Evolutionary conservation across 1,140 invertebrate genomes (phyloP), one percentile per base, ranked within the genome.

Genomic region (Sarcophaga bullata): DNA sequence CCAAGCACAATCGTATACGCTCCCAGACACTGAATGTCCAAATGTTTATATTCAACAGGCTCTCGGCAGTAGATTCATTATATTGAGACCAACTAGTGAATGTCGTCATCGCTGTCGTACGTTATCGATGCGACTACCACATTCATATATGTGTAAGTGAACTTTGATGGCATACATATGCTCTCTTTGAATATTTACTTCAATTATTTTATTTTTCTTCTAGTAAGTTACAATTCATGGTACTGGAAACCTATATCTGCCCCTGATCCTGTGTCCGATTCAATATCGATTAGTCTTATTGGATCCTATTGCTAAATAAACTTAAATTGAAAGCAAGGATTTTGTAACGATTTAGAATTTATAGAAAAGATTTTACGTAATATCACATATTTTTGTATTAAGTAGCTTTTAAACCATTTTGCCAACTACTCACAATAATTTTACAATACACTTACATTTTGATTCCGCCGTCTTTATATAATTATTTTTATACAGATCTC

Each of bases 221-320:
- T 87, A 95, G 94, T 95, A 84, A 95, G 93, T 91, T 95, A 95
- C 86, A 95, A 95, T 88, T 95, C 94, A 94, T 94, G 94, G 92
- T 95, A 95, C 86, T 95, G 94, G 94, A 91, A 93, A 86, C 94
- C 94, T 68, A 89, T 93, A 52, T 94, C 94, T 87, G 89, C 93
- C 82, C 93, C 94, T 72, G 91, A 91, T 83, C 87, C 87, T 73
- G 83, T 93, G 83, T 88, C 91, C 80, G 92, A 92, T 75, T 90
- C 91, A 80, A 86, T 92, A 50, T 93, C 93, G 84, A 91, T 95
- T 78, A 93, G 90, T 84, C 94, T 94, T 83, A 91, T 95, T 84
- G 94, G 92, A 82, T 95, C 94, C 25, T 94, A 93, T 85, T 94
- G 94, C 88, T 94, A 91, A 78, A 76, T 37, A 37, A 37, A 4